A percentile compares a stretch with the other conserved stretches of the same genome.
phyloP scores from a whole-genome alignment of 2,113 vertebrate species.

The Ceyx margarethae region DNA sequence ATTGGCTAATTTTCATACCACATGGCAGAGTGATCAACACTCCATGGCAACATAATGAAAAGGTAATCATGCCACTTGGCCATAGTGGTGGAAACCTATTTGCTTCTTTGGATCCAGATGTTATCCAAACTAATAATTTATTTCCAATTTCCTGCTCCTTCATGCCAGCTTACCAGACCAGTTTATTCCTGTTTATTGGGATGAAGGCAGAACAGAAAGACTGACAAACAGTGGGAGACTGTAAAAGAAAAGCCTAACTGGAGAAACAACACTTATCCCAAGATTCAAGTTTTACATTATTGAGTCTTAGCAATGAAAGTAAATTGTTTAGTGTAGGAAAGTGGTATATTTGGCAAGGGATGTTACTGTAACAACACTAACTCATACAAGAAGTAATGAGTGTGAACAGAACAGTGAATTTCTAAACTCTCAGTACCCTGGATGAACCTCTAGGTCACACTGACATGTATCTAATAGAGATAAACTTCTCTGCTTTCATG shows the following conservation, averaged over 20 bases:
- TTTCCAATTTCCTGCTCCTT: neutral
- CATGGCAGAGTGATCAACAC: neutral
- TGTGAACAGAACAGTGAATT: neutral
- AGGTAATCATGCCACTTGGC: neutral
- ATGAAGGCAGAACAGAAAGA: neutral
- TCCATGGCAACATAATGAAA: neutral
- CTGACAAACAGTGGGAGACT: neutral
- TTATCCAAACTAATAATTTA: neutral
- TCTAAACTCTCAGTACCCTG: neutral
- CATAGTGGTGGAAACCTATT: neutral
- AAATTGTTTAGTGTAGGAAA: neutral
- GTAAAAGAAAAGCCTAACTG: neutral
- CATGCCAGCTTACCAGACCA: neutral
- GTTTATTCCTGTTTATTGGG: neutral
- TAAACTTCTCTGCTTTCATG: neutral
- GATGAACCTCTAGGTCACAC: neutral
- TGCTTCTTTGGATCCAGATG: neutral
- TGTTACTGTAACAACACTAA: neutral
- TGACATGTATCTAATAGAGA: neutral
- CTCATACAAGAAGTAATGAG: neutral
- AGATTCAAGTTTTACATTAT: neutral
- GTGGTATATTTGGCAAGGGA: neutral
- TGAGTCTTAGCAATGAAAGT: neutral
- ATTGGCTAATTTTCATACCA: conserved; percentile 13
- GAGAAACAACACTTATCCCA: neutral